Evolutionary conservation across 2,888 invertebrate species (phyloP).

Genomic region (Poecilus cupreus): DNA sequence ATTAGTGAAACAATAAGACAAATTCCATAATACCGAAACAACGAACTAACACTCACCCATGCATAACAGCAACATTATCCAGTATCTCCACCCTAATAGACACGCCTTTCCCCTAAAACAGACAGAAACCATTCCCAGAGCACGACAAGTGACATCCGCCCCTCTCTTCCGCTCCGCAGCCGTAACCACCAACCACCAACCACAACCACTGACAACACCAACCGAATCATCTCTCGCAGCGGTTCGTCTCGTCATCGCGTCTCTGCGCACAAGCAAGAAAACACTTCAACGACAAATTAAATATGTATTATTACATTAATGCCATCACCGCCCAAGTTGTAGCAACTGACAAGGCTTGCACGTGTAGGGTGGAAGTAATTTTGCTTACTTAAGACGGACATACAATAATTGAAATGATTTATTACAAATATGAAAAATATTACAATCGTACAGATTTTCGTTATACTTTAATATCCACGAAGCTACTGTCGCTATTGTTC

Average conservation of each 20-base stretch:
- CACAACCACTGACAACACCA: neutral
- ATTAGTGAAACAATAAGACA: constrained; percentile 28
- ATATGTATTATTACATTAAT: constrained; percentile 68
- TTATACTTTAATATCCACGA: too few species aligned
- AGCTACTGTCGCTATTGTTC: too few species aligned
- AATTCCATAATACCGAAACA: constrained; percentile 4
- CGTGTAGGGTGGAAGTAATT: neutral
- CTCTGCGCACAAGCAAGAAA: neutral
- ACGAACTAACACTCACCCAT: constrained; percentile 12
- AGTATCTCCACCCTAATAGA: constrained; percentile 19
- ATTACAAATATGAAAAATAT: too few species aligned
- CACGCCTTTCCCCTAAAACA: constrained; percentile 37
- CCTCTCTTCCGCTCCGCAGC: neutral
- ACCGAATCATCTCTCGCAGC: neutral
- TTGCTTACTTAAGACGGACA: neutral
- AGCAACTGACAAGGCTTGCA: neutral
- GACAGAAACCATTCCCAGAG: constrained; percentile 17
- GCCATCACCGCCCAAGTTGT: constrained; percentile 65
- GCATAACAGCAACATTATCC: neutral
- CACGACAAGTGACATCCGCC: constrained; percentile 31
- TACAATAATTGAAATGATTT: neutral
- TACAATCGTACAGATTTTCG: too few species aligned
- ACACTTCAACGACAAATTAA: constrained; percentile 67
- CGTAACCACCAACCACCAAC: neutral
- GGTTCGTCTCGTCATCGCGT: neutral